phyloP scores from a whole-genome alignment of 1,140 invertebrate species.

The Tetramorium parvispinum region DNA sequence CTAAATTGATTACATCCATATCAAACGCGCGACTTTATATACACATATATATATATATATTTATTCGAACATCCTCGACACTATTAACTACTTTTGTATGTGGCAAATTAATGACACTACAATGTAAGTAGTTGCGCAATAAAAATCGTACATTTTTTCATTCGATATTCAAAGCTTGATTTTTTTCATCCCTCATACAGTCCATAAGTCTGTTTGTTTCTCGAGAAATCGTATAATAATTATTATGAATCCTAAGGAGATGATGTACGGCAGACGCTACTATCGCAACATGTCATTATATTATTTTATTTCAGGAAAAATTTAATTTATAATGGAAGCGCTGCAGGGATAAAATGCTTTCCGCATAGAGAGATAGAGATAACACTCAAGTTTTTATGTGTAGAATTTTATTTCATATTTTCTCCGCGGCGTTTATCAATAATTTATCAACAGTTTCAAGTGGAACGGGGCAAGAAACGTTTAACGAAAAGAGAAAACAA shows the following conservation, averaged over 20 bases:
- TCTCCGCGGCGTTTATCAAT: background rate
- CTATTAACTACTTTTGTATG: background rate
- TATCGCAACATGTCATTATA: background rate
- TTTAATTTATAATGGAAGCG: background rate
- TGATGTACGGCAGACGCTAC: background rate
- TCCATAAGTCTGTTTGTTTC: background rate
- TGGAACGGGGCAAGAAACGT: background rate
- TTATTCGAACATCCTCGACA: background rate
- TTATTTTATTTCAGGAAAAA: background rate
- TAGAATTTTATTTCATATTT: conserved; percentile 18
- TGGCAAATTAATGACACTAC: background rate
- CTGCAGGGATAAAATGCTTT: background rate
- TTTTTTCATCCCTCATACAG: background rate
- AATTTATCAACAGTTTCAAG: conserved; percentile 28
- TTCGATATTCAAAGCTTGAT: background rate
- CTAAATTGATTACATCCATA: conserved; percentile 31
- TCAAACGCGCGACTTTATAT: background rate
- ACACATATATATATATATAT: background rate
- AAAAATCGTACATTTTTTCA: background rate
- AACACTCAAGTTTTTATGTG: background rate
- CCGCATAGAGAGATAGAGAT: background rate
- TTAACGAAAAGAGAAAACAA: background rate
- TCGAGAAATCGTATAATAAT: background rate
- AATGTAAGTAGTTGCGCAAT: conserved; percentile 4
- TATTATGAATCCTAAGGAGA: background rate